Percentiles rank a stretch among this genome's conserved stretches.
Conservation (phyloP, 2,113 vertebrate species). For the Gasterosteus nipponicus region DNA sequence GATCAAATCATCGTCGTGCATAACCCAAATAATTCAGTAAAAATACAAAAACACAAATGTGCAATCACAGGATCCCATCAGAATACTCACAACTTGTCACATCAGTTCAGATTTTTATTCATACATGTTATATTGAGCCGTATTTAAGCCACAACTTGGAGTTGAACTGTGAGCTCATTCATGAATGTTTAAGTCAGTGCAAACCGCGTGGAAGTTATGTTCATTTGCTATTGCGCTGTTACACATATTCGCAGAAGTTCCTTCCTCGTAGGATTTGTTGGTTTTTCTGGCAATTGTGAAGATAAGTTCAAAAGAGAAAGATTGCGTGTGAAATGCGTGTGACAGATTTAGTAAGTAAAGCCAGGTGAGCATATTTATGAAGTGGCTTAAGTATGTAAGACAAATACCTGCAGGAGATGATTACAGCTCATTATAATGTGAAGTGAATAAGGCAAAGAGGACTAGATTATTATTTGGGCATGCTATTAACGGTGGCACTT, state of each 20-base stretch:
- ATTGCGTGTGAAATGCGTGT: background rate
- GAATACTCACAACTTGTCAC: constrained; percentile 1
- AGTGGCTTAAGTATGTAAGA: constrained; percentile 18
- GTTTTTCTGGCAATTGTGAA: background rate
- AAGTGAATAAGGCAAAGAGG: background rate
- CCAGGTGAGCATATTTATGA: background rate
- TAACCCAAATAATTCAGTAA: background rate
- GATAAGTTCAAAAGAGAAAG: background rate
- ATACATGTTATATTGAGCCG: background rate
- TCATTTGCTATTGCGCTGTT: background rate
- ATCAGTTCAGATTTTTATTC: background rate
- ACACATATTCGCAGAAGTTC: background rate
- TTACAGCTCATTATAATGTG: background rate
- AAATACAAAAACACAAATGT: background rate
- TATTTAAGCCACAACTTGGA: constrained; percentile 7
- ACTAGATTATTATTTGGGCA: background rate
- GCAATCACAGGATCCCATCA: constrained; percentile 3
- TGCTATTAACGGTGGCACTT: background rate
- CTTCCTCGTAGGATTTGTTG: background rate
- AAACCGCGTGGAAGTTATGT: constrained; percentile 12
- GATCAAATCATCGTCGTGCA: constrained; percentile 35
- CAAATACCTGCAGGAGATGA: constrained; percentile 7
- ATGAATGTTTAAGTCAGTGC: constrained; percentile 5
- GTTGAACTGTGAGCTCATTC: background rate
- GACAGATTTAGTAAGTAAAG: constrained; percentile 13